Evolutionary conservation across 2,113 vertebrate species (phyloP), one percentile per base, ranked within the genome.

Genomic region (Oryzias curvinotus): DNA sequence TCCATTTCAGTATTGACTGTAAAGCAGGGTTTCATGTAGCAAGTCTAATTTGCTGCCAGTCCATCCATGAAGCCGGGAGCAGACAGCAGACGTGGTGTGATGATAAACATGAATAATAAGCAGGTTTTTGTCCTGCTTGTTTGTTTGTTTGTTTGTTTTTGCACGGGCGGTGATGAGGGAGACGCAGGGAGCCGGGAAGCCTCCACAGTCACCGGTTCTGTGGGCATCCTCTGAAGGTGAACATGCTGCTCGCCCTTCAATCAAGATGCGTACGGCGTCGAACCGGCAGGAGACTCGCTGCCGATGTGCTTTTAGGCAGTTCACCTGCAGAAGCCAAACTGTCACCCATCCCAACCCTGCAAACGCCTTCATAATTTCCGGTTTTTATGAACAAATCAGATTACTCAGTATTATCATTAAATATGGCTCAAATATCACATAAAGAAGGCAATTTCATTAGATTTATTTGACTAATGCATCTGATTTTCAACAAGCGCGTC

Each of bases 51-150:
- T 73, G 84, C 79, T 84, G 85, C 81, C 84, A 79, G 81, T 85
- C 73, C 83, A 73, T 82, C 83, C 73, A 78, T 79, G 81, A 82
- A 78, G 71, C 79, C 78, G 85, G 71, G 70, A 65, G 82, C 84
- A 90, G 86, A 90, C 83, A 83, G 81, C 47, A 60, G 69, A 80
- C 62, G 36, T 71, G 83, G 80, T 81, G 84, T 85, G 78, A 88
- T 81, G 83, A 81, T 84, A 89, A 89, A 88, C 83, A 87, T 77
- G 80, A 88, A 85, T 85, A 86, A 78, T 77, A 87, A 82, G 81
- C 62, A 77, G 63, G 26, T 21, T 48, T 48, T 48, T 48, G 21
- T 23, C 21, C 3, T 23, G 21, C 21, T 2, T 23, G 21, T 23
- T 23, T 23, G 21, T 23, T n/a, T n/a, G n/a, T n/a, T n/a, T n/a